These are phyloP conservation scores for Gryon sp. DNA, from an alignment of 1,140 invertebrate genomes.

Conservation along the genomic window DNA sequence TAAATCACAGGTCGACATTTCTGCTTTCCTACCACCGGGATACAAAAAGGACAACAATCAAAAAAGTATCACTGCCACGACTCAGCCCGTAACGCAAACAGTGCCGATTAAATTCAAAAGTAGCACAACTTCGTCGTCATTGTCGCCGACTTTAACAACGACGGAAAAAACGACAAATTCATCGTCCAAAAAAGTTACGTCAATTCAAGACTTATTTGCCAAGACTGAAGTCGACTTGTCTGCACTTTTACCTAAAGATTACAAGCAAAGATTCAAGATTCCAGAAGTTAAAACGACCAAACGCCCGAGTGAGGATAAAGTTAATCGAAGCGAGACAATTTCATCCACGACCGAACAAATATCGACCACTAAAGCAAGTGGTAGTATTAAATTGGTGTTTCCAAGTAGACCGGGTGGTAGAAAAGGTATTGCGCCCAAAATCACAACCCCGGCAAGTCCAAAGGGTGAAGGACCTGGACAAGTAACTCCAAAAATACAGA, in stretches of 20 bases:
- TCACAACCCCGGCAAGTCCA: conserved; percentile 80
- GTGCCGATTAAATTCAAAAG: not conserved
- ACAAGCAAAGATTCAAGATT: conserved; percentile 72
- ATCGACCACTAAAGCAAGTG: conserved; percentile 74
- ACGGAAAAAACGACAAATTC: conserved; percentile 77
- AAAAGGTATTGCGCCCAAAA: conserved; percentile 81
- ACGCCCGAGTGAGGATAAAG: conserved; percentile 54
- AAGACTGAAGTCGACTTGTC: conserved; percentile 81
- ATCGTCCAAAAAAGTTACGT: conserved; percentile 41
- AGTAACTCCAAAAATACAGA: conserved; percentile 85
- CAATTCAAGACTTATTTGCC: conserved; percentile 75
- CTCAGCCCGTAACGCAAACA: not conserved
- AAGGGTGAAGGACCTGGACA: conserved; percentile 71
- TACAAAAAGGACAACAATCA: conserved; percentile 75
- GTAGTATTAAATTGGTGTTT: conserved; percentile 86
- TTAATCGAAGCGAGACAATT: conserved; percentile 56
- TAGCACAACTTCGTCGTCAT: conserved; percentile 59
- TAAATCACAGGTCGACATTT: conserved; percentile 82
- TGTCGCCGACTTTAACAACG: conserved; percentile 24
- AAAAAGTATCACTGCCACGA: conserved; percentile 50
- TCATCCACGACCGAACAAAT: conserved; percentile 58
- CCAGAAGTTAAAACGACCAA: conserved; percentile 45
- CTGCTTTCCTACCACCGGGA: conserved; percentile 83
- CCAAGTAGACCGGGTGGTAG: conserved; percentile 88
- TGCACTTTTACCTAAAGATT: conserved; percentile 82